A percentile compares a stretch with the other conserved stretches of the same genome.
phyloP scores from a whole-genome alignment of 2,888 invertebrate genomes.

The Drosophila niveifrons region DNA sequence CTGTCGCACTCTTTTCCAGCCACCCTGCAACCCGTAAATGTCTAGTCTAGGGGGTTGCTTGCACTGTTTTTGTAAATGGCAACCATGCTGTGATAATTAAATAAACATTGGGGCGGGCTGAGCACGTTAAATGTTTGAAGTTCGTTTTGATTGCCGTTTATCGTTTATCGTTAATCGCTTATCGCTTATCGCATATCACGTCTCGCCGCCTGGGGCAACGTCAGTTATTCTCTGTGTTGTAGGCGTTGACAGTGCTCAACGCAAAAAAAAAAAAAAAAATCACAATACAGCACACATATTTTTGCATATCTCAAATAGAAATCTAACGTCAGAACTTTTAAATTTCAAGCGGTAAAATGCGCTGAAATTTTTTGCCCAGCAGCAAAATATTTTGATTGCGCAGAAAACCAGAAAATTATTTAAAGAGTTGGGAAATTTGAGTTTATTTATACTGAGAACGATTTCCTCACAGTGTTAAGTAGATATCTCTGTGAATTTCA shows the following conservation, averaged over 20 bases:
- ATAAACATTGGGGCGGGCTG: slow-evolving; percentile 65
- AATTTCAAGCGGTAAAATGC: slow-evolving; percentile 3
- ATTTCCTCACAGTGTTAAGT: neutral
- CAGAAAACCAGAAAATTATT: neutral
- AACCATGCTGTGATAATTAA: slow-evolving; percentile 81
- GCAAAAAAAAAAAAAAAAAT: slow-evolving; percentile 15
- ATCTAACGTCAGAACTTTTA: slow-evolving; percentile 41
- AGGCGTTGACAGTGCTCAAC: slow-evolving; percentile 47
- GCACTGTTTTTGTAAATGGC: slow-evolving; percentile 37
- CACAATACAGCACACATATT: slow-evolving; percentile 20
- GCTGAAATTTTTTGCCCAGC: neutral
- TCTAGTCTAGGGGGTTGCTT: slow-evolving; percentile 28
- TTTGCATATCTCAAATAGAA: slow-evolving; percentile 70
- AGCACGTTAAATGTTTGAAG: slow-evolving; percentile 69
- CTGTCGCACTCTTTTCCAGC: neutral
- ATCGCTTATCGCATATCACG: slow-evolving; percentile 27
- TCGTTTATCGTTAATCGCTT: slow-evolving; percentile 45
- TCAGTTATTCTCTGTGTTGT: slow-evolving; percentile 14
- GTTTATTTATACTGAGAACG: neutral
- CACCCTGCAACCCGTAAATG: neutral
- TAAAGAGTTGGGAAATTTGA: neutral
- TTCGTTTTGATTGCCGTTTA: slow-evolving; percentile 68
- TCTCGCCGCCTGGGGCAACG: slow-evolving; percentile 21
- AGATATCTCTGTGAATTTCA: neutral
- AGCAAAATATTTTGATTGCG: neutral